Evolutionary conservation across 2,888 invertebrate species (phyloP).

Genomic region (Apantesis nais): DNA sequence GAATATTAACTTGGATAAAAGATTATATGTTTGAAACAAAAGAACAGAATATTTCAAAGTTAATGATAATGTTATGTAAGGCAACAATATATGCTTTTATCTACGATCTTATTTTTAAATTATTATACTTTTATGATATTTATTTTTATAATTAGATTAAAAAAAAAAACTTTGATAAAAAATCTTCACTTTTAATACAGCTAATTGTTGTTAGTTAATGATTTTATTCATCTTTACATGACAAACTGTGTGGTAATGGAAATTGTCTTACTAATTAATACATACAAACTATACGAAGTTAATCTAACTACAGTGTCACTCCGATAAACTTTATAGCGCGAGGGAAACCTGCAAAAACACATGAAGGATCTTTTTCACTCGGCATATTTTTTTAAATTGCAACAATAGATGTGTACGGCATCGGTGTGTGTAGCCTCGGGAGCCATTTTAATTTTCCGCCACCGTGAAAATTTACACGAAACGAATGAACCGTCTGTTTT

Average conservation of each 20-base stretch:
- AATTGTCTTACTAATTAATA: neutral
- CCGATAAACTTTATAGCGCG: conserved; percentile 69
- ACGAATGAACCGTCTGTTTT: conserved; percentile 83
- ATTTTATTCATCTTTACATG: neutral
- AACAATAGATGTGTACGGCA: conserved; percentile 40
- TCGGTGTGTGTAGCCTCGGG: conserved; percentile 69
- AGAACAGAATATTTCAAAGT: too few relatives aligned
- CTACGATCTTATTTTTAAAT: too few relatives aligned
- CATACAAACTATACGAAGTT: conserved; percentile 44
- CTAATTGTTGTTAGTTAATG: too few relatives aligned
- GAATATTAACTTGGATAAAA: too few relatives aligned
- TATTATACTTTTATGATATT: too few relatives aligned
- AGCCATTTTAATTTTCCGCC: conserved; percentile 85
- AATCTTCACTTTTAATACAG: too few relatives aligned
- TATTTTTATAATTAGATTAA: neutral
- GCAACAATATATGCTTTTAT: too few relatives aligned
- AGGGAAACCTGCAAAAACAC: conserved; percentile 70
- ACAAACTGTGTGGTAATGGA: too few relatives aligned
- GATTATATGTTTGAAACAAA: too few relatives aligned
- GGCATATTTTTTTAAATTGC: conserved; percentile 66
- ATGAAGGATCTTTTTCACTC: conserved; percentile 67
- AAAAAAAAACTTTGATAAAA: neutral
- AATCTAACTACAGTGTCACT: conserved; percentile 45
- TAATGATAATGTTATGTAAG: neutral
- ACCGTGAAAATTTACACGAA: conserved; percentile 77